These are phyloP conservation scores for Enteromius anoplus DNA, from an alignment of 2,797 vertebrate species.

Conservation along the genomic window DNA sequence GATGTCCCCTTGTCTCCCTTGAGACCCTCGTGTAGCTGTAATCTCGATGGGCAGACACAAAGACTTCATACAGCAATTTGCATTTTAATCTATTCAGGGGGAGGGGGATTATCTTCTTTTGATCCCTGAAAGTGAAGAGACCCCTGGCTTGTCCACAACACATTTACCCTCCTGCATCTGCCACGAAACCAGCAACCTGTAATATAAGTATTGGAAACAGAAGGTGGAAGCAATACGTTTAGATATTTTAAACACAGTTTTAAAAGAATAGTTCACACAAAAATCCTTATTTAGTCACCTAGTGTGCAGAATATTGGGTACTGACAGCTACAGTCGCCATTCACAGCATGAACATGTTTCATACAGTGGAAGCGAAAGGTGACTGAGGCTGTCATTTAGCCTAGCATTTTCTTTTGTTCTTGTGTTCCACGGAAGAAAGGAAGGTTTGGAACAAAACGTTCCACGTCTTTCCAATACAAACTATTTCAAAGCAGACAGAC, in stretches of 20 bases:
- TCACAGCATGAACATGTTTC: background rate
- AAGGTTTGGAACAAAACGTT: background rate
- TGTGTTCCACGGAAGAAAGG: background rate
- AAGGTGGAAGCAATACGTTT: background rate
- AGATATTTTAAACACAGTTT: background rate
- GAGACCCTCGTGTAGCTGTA: slow-evolving; percentile 50
- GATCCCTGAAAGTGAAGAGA: slow-evolving; percentile 41
- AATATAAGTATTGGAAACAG: background rate
- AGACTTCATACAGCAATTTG: slow-evolving; percentile 53
- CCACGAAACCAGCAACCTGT: slow-evolving; percentile 1
- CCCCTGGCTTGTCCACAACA: slow-evolving; percentile 32
- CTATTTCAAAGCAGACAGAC: background rate
- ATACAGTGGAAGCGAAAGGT: background rate
- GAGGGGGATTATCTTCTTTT: slow-evolving; percentile 23
- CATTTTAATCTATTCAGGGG: slow-evolving; percentile 57
- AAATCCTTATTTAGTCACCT: background rate
- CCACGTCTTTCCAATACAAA: background rate
- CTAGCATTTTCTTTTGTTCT: background rate
- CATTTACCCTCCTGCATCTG: slow-evolving; percentile 37
- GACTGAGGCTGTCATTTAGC: background rate
- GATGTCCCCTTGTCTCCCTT: slow-evolving; percentile 54
- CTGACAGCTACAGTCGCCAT: background rate
- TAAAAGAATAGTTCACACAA: background rate
- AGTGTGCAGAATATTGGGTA: background rate
- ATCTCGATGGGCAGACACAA: slow-evolving; percentile 54